These are phyloP conservation scores for Norana najaformis DNA, from an alignment of 2,888 invertebrate species.

Conservation along the genomic window DNA sequence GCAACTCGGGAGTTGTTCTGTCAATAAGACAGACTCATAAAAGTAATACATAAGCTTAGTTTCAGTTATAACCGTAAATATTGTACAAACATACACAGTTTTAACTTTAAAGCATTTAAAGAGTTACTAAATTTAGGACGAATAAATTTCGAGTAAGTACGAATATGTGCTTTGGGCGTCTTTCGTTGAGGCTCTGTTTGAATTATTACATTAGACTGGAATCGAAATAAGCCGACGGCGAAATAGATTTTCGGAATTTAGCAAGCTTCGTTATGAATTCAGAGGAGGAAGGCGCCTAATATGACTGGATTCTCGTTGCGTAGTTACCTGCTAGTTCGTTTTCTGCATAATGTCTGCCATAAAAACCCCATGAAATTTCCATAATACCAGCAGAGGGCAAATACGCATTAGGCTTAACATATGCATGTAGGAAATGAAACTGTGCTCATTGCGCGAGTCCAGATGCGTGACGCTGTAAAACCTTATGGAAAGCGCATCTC, in stretches of 20 bases:
- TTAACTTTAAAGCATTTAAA: background rate
- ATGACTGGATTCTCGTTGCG: conserved; percentile 3
- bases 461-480: background rate
- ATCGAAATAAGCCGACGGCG: background rate
- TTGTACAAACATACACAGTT: no score
- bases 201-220: no score
- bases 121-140: no score
- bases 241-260: background rate
- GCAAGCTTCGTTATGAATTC: background rate
- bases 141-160: no score
- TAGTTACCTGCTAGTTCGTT: background rate
- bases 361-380: background rate
- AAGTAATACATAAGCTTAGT: background rate
- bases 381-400: background rate
- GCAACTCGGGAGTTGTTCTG: background rate
- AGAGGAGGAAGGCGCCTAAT: background rate
- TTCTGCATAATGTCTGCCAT: background rate
- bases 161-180: no score
- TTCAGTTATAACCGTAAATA: background rate
- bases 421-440: background rate
- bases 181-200: no score
- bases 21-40: background rate
- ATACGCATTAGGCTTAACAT: background rate
- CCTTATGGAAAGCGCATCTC: background rate
- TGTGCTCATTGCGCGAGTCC: background rate